phyloP scores from a whole-genome alignment of 2,888 invertebrate species.

The Plagodis dolabraria region DNA sequence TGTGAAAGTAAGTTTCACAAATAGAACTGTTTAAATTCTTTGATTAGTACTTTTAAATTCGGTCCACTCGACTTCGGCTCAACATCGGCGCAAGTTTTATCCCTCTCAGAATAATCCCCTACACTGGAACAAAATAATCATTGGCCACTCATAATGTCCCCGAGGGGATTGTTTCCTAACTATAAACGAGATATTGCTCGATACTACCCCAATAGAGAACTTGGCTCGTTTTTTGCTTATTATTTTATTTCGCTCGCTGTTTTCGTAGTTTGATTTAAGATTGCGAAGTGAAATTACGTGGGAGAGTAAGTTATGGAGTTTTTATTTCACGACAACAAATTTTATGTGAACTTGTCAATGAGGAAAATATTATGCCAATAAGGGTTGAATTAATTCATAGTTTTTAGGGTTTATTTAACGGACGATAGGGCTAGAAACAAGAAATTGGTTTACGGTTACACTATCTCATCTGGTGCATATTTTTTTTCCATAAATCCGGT shows the following conservation, averaged over 20 bases:
- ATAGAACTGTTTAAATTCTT: no score
- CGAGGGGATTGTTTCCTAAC: conserved; percentile 70
- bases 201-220: conserved; percentile 54
- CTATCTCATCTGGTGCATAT: no score
- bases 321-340: not conserved
- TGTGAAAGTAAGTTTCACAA: no score
- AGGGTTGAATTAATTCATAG: no score
- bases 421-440: no score
- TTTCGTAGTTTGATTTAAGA: conserved; percentile 30
- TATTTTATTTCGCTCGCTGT: conserved; percentile 38
- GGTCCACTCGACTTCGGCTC: conserved; percentile 1
- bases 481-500: no score
- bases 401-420: no score
- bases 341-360: not conserved
- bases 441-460: no score
- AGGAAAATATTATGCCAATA: no score
- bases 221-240: conserved; percentile 68
- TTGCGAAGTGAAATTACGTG: conserved; percentile 15
- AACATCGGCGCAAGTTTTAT: not conserved
- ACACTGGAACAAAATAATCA: conserved; percentile 74
- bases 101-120: conserved; percentile 51
- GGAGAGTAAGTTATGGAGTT: conserved; percentile 8
- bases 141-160: conserved; percentile 77
- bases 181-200: conserved; percentile 72
- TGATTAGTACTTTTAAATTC: not conserved